Evolutionary conservation across 2,888 invertebrate species (phyloP).

Genomic region (Margaritifera margaritifera): DNA sequence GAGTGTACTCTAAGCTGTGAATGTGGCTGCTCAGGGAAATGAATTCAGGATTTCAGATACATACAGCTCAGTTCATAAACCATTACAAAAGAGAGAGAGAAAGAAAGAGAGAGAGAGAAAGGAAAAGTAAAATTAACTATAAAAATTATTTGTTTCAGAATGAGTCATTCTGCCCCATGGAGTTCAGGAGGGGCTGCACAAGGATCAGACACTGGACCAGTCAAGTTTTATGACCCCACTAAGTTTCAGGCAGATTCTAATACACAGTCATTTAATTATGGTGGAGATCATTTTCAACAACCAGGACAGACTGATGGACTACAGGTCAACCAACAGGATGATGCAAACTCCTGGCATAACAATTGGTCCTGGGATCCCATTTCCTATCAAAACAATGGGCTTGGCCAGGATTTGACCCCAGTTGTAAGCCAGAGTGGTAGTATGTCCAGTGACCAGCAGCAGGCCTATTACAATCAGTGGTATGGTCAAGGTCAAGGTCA

Average conservation of each 20-base stretch:
- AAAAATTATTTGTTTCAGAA: constrained; percentile 38
- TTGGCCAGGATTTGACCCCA: background rate
- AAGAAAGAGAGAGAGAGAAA: too few species aligned
- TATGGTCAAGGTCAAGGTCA: constrained; percentile 12
- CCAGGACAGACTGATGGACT: background rate
- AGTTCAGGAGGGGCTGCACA: constrained; percentile 24
- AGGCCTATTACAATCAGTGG: constrained; percentile 28
- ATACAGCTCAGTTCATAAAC: too few species aligned
- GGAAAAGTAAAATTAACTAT: background rate
- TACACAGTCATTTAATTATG: too few species aligned
- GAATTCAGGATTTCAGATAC: too few species aligned
- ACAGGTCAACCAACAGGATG: background rate
- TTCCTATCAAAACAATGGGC: constrained; percentile 2
- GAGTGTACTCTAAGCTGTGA: too few species aligned
- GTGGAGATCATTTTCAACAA: background rate
- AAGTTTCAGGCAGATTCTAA: constrained; percentile 38
- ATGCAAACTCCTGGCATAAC: background rate
- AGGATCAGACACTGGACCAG: constrained; percentile 31
- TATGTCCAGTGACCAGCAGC: constrained; percentile 8
- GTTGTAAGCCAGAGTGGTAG: background rate
- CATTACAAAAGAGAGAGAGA: too few species aligned
- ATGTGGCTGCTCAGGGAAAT: too few species aligned
- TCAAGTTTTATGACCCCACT: constrained; percentile 59
- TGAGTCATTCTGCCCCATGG: constrained; percentile 48
- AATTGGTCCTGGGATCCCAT: constrained; percentile 25